phyloP scores from a whole-genome alignment of 2,888 invertebrate genomes.

The Patella ulyssiponensis region DNA sequence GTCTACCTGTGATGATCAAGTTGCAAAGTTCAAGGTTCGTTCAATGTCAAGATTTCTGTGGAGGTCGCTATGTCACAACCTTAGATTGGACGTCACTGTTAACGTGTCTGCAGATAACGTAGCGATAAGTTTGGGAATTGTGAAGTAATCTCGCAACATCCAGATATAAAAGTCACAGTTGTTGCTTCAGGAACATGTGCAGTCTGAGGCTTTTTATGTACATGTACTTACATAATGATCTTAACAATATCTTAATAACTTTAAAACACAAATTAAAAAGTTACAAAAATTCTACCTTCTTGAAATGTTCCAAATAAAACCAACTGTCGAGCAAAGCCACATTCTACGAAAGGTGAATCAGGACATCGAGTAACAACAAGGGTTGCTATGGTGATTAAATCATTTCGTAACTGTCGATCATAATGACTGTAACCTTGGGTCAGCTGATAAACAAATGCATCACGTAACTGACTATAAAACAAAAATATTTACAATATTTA shows the following conservation, averaged over 20 bases:
- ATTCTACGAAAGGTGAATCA: conserved; percentile 70
- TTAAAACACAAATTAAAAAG: background rate
- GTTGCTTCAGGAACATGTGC: no score
- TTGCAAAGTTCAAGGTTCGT: no score
- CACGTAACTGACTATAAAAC: conserved; percentile 65
- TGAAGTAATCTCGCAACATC: no score
- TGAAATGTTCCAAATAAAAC: conserved; percentile 71
- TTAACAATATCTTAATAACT: background rate
- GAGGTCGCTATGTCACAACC: no score
- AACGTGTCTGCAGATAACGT: background rate
- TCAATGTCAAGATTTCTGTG: no score
- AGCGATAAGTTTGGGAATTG: no score
- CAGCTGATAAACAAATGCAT: conserved; percentile 70
- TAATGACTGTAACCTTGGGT: conserved; percentile 71
- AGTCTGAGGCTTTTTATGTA: background rate
- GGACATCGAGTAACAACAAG: conserved; percentile 62
- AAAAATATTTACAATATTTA: background rate
- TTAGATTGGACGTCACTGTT: background rate
- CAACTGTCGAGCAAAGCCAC: conserved; percentile 71
- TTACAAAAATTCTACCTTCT: conserved; percentile 62
- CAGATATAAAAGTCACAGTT: no score
- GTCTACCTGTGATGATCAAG: no score
- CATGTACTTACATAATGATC: background rate
- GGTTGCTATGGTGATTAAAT: conserved; percentile 67
- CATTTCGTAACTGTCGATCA: conserved; percentile 71